phyloP scores from a whole-genome alignment of 2,113 vertebrate genomes.

The Todiramphus chloris region DNA sequence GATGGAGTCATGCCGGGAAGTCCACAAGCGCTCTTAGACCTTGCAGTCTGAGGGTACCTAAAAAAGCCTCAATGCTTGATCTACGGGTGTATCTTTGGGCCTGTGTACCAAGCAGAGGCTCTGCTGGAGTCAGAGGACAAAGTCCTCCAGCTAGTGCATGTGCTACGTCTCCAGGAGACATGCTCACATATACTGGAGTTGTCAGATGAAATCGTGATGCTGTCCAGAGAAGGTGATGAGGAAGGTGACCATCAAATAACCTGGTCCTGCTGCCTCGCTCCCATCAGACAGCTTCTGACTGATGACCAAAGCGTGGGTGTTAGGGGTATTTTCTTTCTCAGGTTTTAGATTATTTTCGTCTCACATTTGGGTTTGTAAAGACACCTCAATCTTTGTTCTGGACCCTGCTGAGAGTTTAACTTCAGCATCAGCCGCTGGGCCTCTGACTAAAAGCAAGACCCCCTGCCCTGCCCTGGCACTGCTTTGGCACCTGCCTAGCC shows the following conservation, averaged over 20 bases:
- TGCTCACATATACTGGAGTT: not conserved
- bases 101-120: not conserved
- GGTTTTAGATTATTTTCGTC: not conserved
- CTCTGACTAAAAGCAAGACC: not conserved
- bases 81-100: not conserved
- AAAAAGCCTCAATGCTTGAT: not conserved
- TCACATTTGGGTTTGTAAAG: not conserved
- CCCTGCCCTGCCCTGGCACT: not conserved
- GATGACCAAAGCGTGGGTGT: not conserved
- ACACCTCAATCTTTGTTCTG: not conserved
- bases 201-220: fast-evolving
- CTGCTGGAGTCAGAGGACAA: not conserved
- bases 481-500: not conserved
- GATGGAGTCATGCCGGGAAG: not conserved
- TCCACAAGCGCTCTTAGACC: not conserved
- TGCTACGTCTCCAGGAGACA: not conserved
- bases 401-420: not conserved
- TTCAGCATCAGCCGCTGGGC: not conserved
- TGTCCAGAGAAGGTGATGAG: not conserved
- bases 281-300: not conserved
- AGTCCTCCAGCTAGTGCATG: not conserved
- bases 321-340: not conserved
- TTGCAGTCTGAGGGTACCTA: not conserved
- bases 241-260: not conserved
- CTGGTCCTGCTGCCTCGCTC: not conserved